A percentile compares a stretch with the other conserved stretches of the same genome.
These are phyloP conservation scores for Ochotona princeps DNA, from an alignment of 2,113 vertebrate species.

Conservation along the genomic window DNA sequence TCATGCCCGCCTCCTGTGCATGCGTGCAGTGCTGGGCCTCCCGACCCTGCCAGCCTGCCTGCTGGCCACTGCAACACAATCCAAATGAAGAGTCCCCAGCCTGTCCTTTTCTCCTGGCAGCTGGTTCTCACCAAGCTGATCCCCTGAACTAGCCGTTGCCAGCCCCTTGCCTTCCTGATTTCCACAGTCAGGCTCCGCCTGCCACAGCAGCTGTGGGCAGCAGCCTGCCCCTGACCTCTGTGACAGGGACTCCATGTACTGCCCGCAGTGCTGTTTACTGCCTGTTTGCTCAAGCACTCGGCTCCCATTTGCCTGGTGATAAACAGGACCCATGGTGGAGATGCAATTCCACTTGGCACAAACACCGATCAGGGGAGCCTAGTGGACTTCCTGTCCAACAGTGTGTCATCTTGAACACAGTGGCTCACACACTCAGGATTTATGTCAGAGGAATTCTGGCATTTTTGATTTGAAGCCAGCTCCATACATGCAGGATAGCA, in stretches of 20 bases:
- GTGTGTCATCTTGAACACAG: constrained; percentile 1
- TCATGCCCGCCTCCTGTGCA: not conserved
- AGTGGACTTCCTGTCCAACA: not conserved
- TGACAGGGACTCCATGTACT: not conserved
- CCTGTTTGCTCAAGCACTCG: not conserved
- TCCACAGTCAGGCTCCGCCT: not conserved
- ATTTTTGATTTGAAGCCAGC: constrained; percentile 19
- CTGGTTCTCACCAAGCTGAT: not conserved
- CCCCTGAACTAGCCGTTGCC: not conserved
- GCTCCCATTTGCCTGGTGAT: not conserved
- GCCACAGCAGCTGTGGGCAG: not conserved
- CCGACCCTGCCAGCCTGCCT: not conserved
- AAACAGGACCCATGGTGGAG: not conserved
- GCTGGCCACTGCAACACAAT: not conserved
- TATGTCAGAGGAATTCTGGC: constrained; percentile 20
- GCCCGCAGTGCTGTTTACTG: not conserved
- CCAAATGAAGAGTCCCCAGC: not conserved
- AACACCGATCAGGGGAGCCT: not conserved
- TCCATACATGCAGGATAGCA: constrained; percentile 13
- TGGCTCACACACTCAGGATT: not conserved
- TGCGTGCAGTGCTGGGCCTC: not conserved
- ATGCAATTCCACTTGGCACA: not conserved
- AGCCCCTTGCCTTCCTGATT: not conserved
- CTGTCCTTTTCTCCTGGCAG: not conserved
- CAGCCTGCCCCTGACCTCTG: too few relatives aligned